Conservation (phyloP, 2,888 invertebrate species). For the Megastigmus dorsalis region DNA sequence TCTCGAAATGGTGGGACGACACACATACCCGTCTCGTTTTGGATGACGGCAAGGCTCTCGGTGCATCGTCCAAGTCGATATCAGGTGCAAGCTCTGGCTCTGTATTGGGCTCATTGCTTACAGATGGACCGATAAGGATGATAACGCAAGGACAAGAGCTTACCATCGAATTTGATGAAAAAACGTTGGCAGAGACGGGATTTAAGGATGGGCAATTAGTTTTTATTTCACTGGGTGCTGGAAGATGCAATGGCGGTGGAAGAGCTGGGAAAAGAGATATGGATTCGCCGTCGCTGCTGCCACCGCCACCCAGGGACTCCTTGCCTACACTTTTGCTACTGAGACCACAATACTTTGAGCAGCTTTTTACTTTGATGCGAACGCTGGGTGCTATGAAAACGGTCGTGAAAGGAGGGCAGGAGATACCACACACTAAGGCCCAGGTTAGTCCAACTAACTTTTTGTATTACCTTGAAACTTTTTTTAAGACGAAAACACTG, state of each 20-base stretch:
- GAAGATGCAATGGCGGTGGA: conserved; percentile 77
- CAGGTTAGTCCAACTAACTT: conserved; percentile 78
- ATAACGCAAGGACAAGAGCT: conserved; percentile 96
- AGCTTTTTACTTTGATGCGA: conserved; percentile 92
- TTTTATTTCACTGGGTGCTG: conserved; percentile 92
- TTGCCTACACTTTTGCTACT: conserved; percentile 90
- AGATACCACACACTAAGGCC: conserved; percentile 88
- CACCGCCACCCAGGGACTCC: conserved; percentile 89
- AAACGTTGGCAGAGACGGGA: conserved; percentile 90
- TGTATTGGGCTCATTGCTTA: conserved; percentile 81
- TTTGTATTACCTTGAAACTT: not conserved
- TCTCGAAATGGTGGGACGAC: conserved; percentile 95
- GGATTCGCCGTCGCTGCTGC: conserved; percentile 90
- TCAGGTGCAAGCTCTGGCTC: conserved; percentile 73
- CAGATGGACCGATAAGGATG: conserved; percentile 91
- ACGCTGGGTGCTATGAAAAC: conserved; percentile 91
- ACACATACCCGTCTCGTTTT: conserved; percentile 66
- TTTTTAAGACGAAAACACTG: no score
- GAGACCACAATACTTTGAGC: conserved; percentile 91
- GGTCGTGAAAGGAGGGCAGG: conserved; percentile 82
- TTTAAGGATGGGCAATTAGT: conserved; percentile 96
- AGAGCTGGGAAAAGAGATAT: conserved; percentile 79
- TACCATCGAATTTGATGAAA: conserved; percentile 93
- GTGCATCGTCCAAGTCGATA: conserved; percentile 51
- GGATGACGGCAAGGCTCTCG: conserved; percentile 61